Percentiles rank a stretch among this genome's conserved stretches.
Evolutionary conservation across 1,140 invertebrate genomes (phyloP).

Genomic region (Camponotus vicinus): DNA sequence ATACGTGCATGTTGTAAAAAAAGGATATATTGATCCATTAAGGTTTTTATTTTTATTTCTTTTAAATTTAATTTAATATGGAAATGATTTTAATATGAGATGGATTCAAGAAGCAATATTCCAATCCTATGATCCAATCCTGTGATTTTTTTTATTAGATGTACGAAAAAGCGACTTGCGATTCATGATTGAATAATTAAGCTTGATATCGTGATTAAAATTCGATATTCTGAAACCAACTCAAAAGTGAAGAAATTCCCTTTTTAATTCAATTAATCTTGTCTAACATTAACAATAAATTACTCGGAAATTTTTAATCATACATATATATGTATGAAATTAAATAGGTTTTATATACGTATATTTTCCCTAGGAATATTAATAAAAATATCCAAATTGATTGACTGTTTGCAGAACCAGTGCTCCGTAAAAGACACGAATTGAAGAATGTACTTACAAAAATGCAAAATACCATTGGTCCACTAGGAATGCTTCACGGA

Average conservation of each 20-base stretch:
- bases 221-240: background rate
- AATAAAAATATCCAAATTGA: background rate
- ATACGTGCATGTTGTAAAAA: too few relatives aligned
- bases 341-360: background rate
- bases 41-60: background rate
- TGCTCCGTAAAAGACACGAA: constrained; percentile 8
- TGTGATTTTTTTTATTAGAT: background rate
- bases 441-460: constrained; percentile 88
- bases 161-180: background rate
- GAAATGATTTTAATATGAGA: background rate
- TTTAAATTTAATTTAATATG: background rate
- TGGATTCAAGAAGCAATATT: background rate
- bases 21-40: too few relatives aligned
- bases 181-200: constrained; percentile 20
- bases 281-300: too few relatives aligned
- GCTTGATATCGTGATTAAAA: background rate
- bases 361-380: background rate
- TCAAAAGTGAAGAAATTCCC: background rate
- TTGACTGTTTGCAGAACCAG: constrained; percentile 73
- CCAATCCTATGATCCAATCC: background rate
- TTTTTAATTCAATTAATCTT: background rate
- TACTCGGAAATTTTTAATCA: background rate
- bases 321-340: background rate
- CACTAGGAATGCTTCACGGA: constrained; percentile 88
- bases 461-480: constrained; percentile 88